Conservation (phyloP, 92 coral and sea anemone species). For the Galaxea fascicularis region DNA sequence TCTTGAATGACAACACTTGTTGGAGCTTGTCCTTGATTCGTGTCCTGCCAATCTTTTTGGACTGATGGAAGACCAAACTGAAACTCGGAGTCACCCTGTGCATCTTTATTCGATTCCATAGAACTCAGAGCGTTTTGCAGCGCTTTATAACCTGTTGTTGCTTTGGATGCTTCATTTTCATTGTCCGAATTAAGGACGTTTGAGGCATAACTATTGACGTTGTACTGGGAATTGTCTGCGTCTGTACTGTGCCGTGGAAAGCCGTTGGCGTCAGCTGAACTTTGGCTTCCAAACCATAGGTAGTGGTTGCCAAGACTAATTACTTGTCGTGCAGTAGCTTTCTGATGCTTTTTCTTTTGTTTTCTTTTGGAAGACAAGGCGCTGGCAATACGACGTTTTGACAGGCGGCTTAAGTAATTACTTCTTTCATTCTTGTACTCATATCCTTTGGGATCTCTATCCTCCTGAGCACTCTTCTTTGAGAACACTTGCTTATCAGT, state of each 20-base stretch:
- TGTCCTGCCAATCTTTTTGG: conserved; percentile 13
- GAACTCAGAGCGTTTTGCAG: conserved; percentile 34
- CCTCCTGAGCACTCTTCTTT: conserved; percentile 37
- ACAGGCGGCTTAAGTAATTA: not conserved
- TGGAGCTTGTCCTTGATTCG: conserved; percentile 4
- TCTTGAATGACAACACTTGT: conserved; percentile 45
- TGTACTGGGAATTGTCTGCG: conserved; percentile 1
- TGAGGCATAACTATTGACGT: conserved; percentile 8
- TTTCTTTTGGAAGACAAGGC: not conserved
- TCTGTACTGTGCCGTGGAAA: conserved; percentile 41
- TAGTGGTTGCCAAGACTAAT: conserved; percentile 46
- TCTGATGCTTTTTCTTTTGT: not conserved
- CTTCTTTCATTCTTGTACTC: conserved; percentile 1
- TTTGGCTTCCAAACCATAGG: conserved; percentile 46
- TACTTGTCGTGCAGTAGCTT: conserved; percentile 33
- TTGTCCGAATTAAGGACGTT: conserved; percentile 1
- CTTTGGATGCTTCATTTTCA: not conserved
- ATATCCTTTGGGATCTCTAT: not conserved
- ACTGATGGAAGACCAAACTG: not conserved
- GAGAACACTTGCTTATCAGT: conserved; percentile 22
- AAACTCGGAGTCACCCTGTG: not conserved
- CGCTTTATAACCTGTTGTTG: conserved; percentile 45
- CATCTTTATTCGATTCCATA: conserved; percentile 31
- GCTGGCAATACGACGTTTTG: not conserved
- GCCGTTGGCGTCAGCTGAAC: conserved; percentile 42